Percentiles rank a stretch among this genome's conserved stretches.
These are phyloP conservation scores for Drosophila pandora DNA, from an alignment of 1,140 invertebrate genomes.

Conservation along the genomic window DNA sequence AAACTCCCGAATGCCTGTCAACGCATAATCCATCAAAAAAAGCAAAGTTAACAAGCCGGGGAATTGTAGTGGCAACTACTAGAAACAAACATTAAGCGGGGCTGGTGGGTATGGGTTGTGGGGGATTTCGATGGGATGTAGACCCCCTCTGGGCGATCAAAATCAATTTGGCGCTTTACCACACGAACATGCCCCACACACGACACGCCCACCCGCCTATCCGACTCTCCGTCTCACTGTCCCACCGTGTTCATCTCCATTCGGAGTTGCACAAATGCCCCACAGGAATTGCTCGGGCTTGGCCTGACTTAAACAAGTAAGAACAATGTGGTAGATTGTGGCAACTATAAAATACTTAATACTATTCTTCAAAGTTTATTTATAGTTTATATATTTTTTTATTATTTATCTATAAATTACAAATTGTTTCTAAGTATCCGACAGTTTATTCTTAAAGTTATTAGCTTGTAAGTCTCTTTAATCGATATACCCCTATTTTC, in stretches of 20 bases:
- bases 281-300: constrained; percentile 62
- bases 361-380: not conserved
- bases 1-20: constrained; percentile 68
- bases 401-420: not conserved
- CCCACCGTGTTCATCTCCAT: constrained; percentile 32
- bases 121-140: constrained; percentile 11
- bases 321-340: not conserved
- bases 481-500: not conserved
- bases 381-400: not conserved
- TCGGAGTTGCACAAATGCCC: constrained; percentile 52
- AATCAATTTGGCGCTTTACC: constrained; percentile 82
- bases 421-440: not conserved
- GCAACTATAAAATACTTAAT: constrained; percentile 16
- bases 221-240: constrained; percentile 55
- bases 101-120: constrained; percentile 6
- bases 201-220: constrained; percentile 68
- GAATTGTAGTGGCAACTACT: constrained; percentile 48
- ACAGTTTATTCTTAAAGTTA: not conserved
- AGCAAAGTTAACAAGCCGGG: constrained; percentile 39
- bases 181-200: constrained; percentile 71
- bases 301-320: constrained; percentile 19
- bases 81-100: constrained; percentile 42
- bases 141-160: constrained; percentile 74
- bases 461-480: not conserved
- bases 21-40: constrained; percentile 77